Conservation (phyloP, 2,888 invertebrate species). For the Tribolium freemani region DNA sequence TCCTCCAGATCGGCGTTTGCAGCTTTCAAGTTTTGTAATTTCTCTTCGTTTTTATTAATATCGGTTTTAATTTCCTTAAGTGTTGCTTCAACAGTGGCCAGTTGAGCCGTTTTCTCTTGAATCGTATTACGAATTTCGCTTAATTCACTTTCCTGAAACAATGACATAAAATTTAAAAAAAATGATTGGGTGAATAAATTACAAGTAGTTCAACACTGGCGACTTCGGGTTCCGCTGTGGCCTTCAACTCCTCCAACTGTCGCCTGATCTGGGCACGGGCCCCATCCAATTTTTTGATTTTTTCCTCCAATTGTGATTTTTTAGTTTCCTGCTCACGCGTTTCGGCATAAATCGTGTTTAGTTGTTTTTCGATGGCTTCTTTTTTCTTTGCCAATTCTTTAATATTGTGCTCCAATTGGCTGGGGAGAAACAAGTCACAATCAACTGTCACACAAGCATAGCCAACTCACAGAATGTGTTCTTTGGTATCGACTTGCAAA, state of each 20-base stretch:
- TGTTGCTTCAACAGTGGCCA: constrained; percentile 59
- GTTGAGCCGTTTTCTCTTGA: constrained; percentile 64
- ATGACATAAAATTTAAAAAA: neutral
- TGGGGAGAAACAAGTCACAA: constrained; percentile 25
- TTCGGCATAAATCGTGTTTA: constrained; percentile 56
- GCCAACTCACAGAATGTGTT: constrained; percentile 72
- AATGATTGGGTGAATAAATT: constrained; percentile 33
- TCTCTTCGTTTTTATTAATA: constrained; percentile 55
- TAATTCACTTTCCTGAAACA: constrained; percentile 60
- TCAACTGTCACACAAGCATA: neutral
- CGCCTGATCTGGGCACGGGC: constrained; percentile 53
- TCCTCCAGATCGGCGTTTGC: constrained; percentile 55
- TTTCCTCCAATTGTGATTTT: constrained; percentile 57
- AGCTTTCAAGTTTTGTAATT: constrained; percentile 42
- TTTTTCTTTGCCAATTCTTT: constrained; percentile 61
- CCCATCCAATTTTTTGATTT: constrained; percentile 56
- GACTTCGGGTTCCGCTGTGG: constrained; percentile 63
- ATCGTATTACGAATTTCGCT: constrained; percentile 65
- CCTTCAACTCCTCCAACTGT: constrained; percentile 57
- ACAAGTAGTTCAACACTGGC: constrained; percentile 62
- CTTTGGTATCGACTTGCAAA: constrained; percentile 78
- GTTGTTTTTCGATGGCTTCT: constrained; percentile 52
- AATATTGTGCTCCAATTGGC: constrained; percentile 52
- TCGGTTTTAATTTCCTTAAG: constrained; percentile 47
- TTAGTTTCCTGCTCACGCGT: constrained; percentile 53